Base-by-base conservation (phyloP, 2,888 invertebrate genomes). In the Fabriciana adippe region DNA sequence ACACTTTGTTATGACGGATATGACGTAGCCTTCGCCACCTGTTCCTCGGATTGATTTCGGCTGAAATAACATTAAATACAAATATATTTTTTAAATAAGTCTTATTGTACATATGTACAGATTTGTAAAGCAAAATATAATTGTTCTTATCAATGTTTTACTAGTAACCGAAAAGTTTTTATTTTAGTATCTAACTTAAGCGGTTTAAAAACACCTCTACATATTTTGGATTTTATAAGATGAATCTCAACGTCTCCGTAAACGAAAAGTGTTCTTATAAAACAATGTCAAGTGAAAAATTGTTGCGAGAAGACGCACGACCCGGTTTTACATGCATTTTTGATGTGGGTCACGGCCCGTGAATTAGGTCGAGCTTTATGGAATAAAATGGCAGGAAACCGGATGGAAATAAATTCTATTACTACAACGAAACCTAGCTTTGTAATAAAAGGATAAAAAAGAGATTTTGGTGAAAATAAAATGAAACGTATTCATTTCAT, bases 331-430 rank as follows among this genome's bases (percentile, higher is more conserved):
- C 76, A 78, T 82, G 79, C 77, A 79, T 73, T 73, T 78, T 77
- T 78, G 73, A 85, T 85, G 67, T 84, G 70, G 87, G 87, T 85
- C 85, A 86, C 71, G 81, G 82, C 76, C 79, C 74, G 63, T 78
- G 74, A 81, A 77, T 83, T 82, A 78, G 83, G 72, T 69, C 74
- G 73, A 69, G 67, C 71, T 72, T 72, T 69, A 66, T 72, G 69
- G 69, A 55, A 70, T 71, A 56, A 67, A 72, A 72, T 70, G 67
- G 54, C 61, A 62, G 67, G 35, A 69, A 66, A 70, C 50, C 57
- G 69, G 65, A 66, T 67, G 31, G 62, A 72, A 66, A 67, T 63
- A 60, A 64, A 69, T 69, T 69, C 63, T 56, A 70, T 68, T 67
- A 67, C 63, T 60, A 65, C 35, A 62, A 64, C 66, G 57, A 47